These are phyloP conservation scores for Patella depressa DNA, from an alignment of 2,888 invertebrate genomes.

Conservation along the genomic window DNA sequence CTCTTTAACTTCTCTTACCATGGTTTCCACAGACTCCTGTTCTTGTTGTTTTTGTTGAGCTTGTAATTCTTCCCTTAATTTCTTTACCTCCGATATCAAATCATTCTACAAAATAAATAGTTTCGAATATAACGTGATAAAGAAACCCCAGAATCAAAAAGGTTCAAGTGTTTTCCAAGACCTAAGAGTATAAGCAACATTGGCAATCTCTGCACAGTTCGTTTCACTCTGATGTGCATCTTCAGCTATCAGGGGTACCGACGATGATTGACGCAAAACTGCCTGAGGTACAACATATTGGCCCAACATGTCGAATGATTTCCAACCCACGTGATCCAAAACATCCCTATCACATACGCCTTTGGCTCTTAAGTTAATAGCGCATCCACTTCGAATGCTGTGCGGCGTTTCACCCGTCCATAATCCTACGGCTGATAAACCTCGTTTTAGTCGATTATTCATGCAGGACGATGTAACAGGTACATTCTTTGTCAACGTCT, in stretches of 20 bases:
- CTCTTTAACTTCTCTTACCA: not conserved
- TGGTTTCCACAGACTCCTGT: not conserved
- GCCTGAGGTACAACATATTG: not conserved
- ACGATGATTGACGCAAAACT: not conserved
- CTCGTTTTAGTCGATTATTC: slow-evolving; percentile 8
- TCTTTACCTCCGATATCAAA: not conserved
- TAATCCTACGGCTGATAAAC: not conserved
- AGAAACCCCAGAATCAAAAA: too few relatives aligned
- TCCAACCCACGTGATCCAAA: slow-evolving; percentile 18
- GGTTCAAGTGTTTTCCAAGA: too few relatives aligned
- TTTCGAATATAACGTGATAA: too few relatives aligned
- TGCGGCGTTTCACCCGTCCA: slow-evolving; percentile 14
- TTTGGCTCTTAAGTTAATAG: not conserved
- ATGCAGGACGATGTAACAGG: too few relatives aligned
- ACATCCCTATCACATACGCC: slow-evolving; percentile 4
- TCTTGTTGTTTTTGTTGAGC: not conserved
- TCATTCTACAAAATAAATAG: not conserved
- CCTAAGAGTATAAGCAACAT: not conserved
- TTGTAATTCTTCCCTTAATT: not conserved
- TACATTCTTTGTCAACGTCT: too few relatives aligned
- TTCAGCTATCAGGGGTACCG: not conserved
- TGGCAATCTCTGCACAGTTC: too few relatives aligned
- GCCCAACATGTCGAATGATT: not conserved
- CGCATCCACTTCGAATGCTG: slow-evolving; percentile 6
- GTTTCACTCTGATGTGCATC: too few relatives aligned